These are phyloP conservation scores for Hystrix cristata DNA, from an alignment of 2,113 vertebrate genomes.

Conservation along the genomic window DNA sequence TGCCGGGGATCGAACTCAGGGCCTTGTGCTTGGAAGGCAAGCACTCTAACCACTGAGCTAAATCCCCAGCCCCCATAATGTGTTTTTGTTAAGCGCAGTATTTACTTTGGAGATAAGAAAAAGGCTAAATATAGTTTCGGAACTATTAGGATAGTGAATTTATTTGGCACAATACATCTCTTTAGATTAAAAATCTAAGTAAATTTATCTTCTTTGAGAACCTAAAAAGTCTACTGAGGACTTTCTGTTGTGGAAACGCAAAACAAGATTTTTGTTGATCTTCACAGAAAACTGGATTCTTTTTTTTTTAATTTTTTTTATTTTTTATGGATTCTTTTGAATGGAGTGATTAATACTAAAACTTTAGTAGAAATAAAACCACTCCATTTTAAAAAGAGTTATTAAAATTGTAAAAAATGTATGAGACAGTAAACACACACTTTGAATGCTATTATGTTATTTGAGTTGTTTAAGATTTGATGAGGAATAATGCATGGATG, in stretches of 20 bases:
- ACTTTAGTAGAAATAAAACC: neutral
- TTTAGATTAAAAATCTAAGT: conserved; percentile 1
- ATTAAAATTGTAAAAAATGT: neutral
- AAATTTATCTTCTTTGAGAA: neutral
- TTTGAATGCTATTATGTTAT: neutral
- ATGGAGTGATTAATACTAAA: neutral
- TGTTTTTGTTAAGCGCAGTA: neutral
- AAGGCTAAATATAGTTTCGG: neutral
- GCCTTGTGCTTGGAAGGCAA: no score
- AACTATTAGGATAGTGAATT: conserved; percentile 34
- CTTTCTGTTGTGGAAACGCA: neutral
- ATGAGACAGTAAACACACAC: neutral
- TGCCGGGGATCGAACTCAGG: no score
- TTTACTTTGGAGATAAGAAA: neutral
- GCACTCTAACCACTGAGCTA: no score
- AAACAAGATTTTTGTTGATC: neutral
- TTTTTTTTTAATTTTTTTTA: no score
- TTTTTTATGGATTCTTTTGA: neutral
- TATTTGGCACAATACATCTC: neutral
- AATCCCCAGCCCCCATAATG: no score
- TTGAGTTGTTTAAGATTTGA: conserved; percentile 17
- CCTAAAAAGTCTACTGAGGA: neutral
- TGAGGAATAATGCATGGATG: neutral
- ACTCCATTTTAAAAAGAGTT: neutral
- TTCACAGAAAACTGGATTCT: neutral